phyloP scores from a whole-genome alignment of 1,140 invertebrate species.

The Stegodyphus dumicola region DNA sequence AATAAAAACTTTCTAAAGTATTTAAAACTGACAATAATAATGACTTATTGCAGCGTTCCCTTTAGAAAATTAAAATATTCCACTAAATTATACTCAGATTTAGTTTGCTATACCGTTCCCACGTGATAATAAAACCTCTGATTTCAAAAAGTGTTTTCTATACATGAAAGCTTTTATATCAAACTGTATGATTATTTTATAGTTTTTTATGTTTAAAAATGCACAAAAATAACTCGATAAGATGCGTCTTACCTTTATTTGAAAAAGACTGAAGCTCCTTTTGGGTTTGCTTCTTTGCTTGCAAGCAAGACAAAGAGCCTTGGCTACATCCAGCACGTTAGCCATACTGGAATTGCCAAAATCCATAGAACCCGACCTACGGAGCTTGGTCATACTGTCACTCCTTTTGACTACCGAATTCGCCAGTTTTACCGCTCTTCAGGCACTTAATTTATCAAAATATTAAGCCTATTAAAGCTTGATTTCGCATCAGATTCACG shows the following conservation, averaged over 20 bases:
- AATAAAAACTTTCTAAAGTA: too few relatives aligned
- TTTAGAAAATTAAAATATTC: too few relatives aligned
- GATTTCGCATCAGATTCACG: not conserved
- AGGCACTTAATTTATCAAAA: too few relatives aligned
- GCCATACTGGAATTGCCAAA: slow-evolving; percentile 44
- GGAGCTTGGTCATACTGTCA: slow-evolving; percentile 44
- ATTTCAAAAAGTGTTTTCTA: too few relatives aligned
- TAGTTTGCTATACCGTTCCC: too few relatives aligned
- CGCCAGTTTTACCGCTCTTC: slow-evolving; percentile 29
- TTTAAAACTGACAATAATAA: too few relatives aligned
- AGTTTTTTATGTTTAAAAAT: not conserved
- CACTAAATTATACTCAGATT: too few relatives aligned
- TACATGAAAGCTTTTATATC: too few relatives aligned
- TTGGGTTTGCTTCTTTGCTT: slow-evolving; percentile 54
- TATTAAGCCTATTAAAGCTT: too few relatives aligned
- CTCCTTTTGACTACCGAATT: slow-evolving; percentile 32
- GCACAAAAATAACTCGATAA: not conserved
- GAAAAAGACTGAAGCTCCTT: slow-evolving; percentile 54
- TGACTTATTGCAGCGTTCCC: too few relatives aligned
- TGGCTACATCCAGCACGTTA: slow-evolving; percentile 62
- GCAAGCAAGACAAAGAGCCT: slow-evolving; percentile 57
- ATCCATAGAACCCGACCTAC: slow-evolving; percentile 54
- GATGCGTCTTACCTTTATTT: slow-evolving; percentile 47
- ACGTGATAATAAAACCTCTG: too few relatives aligned
- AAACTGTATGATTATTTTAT: too few relatives aligned